Conservation (phyloP, 2,113 vertebrate species). For the Chaetura pelagica region DNA sequence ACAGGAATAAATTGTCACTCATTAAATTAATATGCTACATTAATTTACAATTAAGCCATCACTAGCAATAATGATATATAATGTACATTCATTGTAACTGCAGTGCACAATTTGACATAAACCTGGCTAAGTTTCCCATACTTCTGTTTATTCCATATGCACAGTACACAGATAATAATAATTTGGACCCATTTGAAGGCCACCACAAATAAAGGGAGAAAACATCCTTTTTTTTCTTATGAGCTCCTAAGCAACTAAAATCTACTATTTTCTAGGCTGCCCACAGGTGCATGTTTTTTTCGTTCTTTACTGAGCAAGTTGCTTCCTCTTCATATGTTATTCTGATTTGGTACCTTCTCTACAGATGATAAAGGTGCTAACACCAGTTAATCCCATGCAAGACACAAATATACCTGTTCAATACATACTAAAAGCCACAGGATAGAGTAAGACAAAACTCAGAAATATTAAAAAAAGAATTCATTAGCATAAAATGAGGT, state of each 20-base stretch:
- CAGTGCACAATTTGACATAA: not conserved
- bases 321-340: not conserved
- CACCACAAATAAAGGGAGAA: not conserved
- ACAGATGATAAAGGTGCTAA: not conserved
- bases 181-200: not conserved
- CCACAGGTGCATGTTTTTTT: not conserved
- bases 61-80: not conserved
- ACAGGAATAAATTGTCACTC: not conserved
- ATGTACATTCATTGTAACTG: not conserved
- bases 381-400: not conserved
- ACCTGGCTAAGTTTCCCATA: not conserved
- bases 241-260: not conserved
- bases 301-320: not conserved
- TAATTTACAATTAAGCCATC: constrained; percentile 44
- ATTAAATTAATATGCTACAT: constrained; percentile 15
- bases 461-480: not conserved
- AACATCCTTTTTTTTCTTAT: not conserved
- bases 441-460: not conserved
- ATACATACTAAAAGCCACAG: not conserved
- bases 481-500: not conserved
- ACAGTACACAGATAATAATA: not conserved
- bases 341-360: not conserved
- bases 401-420: not conserved
- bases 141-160: not conserved
- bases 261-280: not conserved